Evolutionary conservation across 1,140 invertebrate species (phyloP), one percentile per base, ranked within the genome.

Genomic region (Heliconius eleuchia): DNA sequence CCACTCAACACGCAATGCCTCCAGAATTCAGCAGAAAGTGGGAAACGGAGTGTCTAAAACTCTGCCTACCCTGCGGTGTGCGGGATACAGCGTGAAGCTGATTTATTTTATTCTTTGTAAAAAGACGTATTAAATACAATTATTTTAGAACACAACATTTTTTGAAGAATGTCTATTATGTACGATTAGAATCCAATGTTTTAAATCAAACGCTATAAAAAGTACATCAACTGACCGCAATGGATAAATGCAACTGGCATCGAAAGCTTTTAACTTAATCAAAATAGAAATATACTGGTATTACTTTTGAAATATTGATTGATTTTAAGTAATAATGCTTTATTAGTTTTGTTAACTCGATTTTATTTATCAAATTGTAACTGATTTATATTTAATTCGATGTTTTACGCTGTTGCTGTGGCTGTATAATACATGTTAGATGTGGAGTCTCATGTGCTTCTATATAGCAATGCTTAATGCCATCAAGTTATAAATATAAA

Each of bases 211-310:
- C 13, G 60, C 60, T 66, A 66, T 66, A 66, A 66, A 66, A 66
- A 66, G 60, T 66, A 66, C 27, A 66, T 66, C 60, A 66, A 66
- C 60, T 66, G 60, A 66, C 60, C 60, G 60, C 60, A 66, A 66
- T 27, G 60, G 30, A 66, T 9, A 66, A 66, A 66, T 30, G 60
- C 30, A 66, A 9, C 13, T 66, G n/a, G 27, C 60, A 23, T 57
- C 19, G 13, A 66, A 66, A 66, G 60, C 60, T 66, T 66, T 66
- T 66, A 66, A 9, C 60, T 66, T 66, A 66, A 66, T 66, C 3
- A 66, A 66, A 30, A 66, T 30, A 66, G 30, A 66, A 66, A 85
- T 83, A 83, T 66, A 66, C 30, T 30, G n/a, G 3, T 46, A 16
- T 46, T 46, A 46, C 60, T 30, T 66, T 66, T 66, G 23, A 30